A percentile compares a stretch with the other conserved stretches of the same genome.
Conservation (phyloP, 1,140 invertebrate genomes). For the Tetramorium simillimum region DNA sequence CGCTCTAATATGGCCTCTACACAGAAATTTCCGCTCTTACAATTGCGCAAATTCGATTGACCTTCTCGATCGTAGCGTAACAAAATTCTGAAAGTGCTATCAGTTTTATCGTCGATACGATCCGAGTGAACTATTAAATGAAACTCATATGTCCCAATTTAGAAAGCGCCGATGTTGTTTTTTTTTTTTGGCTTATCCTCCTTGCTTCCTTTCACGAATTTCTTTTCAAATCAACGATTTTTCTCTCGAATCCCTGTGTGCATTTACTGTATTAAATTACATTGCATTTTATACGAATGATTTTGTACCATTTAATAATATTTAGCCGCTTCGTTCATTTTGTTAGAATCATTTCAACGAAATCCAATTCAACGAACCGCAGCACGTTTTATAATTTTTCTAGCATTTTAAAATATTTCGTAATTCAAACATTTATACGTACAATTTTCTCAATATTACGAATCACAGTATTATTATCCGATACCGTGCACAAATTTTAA, state of each 20-base stretch:
- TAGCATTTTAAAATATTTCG: slow-evolving; percentile 9
- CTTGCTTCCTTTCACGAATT: neutral
- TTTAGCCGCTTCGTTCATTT: slow-evolving; percentile 19
- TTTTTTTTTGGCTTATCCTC: neutral
- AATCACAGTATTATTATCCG: slow-evolving; percentile 20
- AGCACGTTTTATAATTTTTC: slow-evolving; percentile 13
- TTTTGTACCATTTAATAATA: slow-evolving; percentile 15
- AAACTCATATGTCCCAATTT: slow-evolving; percentile 29
- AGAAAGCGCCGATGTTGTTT: neutral
- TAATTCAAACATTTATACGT: slow-evolving; percentile 19
- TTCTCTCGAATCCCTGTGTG: neutral
- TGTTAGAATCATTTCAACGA: neutral
- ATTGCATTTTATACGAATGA: slow-evolving; percentile 27
- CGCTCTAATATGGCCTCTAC: slow-evolving; percentile 26
- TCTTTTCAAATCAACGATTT: slow-evolving; percentile 7
- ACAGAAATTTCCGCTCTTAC: slow-evolving; percentile 40
- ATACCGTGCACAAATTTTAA: slow-evolving; percentile 31
- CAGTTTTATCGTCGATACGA: slow-evolving; percentile 14
- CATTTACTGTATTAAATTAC: neutral
- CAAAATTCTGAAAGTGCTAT: slow-evolving; percentile 39
- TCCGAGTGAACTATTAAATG: neutral
- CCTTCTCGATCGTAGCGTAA: slow-evolving; percentile 7
- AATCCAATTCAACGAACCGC: slow-evolving; percentile 27
- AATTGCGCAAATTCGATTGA: slow-evolving; percentile 56
- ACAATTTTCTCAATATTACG: slow-evolving; percentile 24